Percentiles rank a stretch among this genome's conserved stretches.
These are phyloP conservation scores for Harmothoe impar DNA, from an alignment of 2,888 invertebrate species.

Conservation along the genomic window DNA sequence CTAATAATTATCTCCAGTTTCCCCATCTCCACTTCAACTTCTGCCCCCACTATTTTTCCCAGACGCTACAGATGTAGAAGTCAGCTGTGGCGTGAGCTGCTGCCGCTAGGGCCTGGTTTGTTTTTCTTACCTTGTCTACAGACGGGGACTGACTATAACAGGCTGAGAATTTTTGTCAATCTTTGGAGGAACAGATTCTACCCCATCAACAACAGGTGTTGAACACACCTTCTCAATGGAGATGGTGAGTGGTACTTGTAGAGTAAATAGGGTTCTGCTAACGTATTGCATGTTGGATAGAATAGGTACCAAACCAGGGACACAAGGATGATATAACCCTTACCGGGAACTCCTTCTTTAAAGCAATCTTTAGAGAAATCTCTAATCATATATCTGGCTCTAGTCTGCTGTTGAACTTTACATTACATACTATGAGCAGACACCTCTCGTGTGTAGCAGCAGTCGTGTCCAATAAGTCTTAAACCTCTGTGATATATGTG, in stretches of 20 bases:
- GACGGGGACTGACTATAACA: not conserved
- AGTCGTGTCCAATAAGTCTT: no score
- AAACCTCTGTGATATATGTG: not conserved
- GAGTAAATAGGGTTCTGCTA: no score
- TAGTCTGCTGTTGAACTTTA: no score
- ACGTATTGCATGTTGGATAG: no score
- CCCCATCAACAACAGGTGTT: constrained; percentile 6
- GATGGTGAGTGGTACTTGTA: not conserved
- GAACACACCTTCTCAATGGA: constrained; percentile 14
- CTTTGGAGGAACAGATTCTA: not conserved
- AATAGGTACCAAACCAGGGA: no score
- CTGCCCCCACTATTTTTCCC: not conserved
- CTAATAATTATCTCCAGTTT: not conserved
- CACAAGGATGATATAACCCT: no score
- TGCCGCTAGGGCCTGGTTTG: not conserved
- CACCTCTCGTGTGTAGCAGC: no score
- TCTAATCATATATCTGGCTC: no score
- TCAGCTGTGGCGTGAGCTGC: not conserved
- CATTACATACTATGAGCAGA: no score
- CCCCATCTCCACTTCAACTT: not conserved
- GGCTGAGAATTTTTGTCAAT: not conserved
- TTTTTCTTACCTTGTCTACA: not conserved
- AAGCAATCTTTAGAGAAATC: no score
- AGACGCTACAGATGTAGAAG: not conserved
- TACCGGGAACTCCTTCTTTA: no score